These are phyloP conservation scores for Nymphalis io DNA, from an alignment of 1,140 invertebrate genomes.

Conservation along the genomic window DNA sequence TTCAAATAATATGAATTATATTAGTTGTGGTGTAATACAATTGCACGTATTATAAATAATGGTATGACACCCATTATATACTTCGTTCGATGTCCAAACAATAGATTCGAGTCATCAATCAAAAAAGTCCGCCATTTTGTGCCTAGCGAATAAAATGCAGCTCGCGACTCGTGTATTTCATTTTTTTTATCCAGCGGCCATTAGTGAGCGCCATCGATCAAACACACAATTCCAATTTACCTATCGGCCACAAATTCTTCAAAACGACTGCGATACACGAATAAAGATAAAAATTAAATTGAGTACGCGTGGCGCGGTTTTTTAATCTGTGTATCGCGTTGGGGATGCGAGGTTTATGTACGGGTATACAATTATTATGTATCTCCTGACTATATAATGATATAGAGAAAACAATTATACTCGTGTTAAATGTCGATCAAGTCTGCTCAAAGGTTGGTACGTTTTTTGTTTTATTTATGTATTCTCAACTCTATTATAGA, in stretches of 20 bases:
- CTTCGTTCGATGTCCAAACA: slow-evolving; percentile 30
- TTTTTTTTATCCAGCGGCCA: slow-evolving; percentile 54
- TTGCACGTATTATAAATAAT: neutral
- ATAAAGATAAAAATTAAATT: slow-evolving; percentile 65
- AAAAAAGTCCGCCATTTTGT: slow-evolving; percentile 41
- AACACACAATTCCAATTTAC: slow-evolving; percentile 74
- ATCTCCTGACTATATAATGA: neutral
- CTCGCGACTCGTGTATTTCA: slow-evolving; percentile 35
- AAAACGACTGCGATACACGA: slow-evolving; percentile 56
- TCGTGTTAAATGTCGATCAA: too few species aligned
- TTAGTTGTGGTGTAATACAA: neutral
- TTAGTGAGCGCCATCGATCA: slow-evolving; percentile 70
- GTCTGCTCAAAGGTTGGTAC: too few species aligned
- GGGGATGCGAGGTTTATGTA: neutral
- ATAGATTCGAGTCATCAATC: slow-evolving; percentile 48
- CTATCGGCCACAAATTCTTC: slow-evolving; percentile 73
- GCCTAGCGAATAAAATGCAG: slow-evolving; percentile 45
- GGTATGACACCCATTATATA: slow-evolving; percentile 21
- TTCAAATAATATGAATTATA: too few species aligned
- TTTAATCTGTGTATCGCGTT: slow-evolving; percentile 25
- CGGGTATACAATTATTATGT: neutral
- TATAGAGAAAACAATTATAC: too few species aligned
- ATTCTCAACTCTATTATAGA: too few species aligned
- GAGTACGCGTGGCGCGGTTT: slow-evolving; percentile 36
- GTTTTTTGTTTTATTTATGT: too few species aligned